These are phyloP conservation scores for Brachionus koreanus DNA, from an alignment of 1,140 invertebrate species.

Conservation along the genomic window DNA sequence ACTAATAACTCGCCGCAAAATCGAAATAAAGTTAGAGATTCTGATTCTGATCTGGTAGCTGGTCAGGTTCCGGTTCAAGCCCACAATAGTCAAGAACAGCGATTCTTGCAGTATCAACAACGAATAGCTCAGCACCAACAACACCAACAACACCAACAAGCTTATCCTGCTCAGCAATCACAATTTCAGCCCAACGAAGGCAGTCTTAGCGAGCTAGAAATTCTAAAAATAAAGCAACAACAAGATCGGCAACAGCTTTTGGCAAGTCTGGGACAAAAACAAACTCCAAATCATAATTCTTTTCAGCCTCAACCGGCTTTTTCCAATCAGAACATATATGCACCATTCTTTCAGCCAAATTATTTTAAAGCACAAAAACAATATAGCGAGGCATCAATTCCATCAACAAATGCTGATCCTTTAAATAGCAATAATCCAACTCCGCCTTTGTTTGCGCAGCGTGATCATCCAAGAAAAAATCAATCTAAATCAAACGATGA, in stretches of 20 bases:
- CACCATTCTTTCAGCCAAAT: conserved; percentile 31
- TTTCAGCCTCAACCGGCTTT: not conserved
- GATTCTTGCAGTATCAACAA: not conserved
- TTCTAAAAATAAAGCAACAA: conserved; percentile 34
- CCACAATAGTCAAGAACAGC: conserved; percentile 24
- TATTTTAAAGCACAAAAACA: conserved; percentile 39
- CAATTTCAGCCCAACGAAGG: not conserved
- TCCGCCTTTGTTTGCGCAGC: conserved; percentile 3
- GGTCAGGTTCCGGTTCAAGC: not conserved
- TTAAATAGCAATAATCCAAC: conserved; percentile 19
- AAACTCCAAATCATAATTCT: not conserved
- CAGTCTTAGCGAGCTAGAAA: conserved; percentile 24
- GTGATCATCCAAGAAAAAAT: not conserved
- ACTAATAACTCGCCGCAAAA: not conserved
- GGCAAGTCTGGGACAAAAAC: not conserved
- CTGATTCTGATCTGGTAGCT: not conserved
- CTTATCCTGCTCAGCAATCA: not conserved
- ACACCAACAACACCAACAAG: not conserved
- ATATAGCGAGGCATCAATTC: conserved; percentile 38
- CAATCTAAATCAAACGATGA: not conserved
- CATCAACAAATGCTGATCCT: conserved; percentile 35
- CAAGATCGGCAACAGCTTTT: conserved; percentile 33
- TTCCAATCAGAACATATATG: not conserved
- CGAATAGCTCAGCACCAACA: conserved; percentile 4
- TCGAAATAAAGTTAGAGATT: not conserved